These are phyloP conservation scores for Phataginus tetradactyla DNA, from an alignment of 2,797 vertebrate genomes.

Conservation along the genomic window DNA sequence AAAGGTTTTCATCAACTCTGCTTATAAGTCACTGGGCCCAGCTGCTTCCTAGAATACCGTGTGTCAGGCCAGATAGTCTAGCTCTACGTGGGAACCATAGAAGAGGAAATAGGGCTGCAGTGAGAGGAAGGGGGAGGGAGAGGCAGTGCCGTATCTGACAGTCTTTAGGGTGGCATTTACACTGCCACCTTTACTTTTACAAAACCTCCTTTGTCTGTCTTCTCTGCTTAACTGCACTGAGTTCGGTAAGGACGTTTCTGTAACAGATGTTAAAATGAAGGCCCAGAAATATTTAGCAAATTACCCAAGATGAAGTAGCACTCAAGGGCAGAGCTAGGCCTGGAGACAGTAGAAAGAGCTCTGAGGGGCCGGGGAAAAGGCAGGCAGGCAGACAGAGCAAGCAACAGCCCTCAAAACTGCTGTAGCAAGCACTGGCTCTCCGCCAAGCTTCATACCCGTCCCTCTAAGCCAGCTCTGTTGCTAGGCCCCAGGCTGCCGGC, in stretches of 20 bases:
- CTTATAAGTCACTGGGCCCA: background rate
- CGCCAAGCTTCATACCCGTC: background rate
- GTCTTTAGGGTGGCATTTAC: background rate
- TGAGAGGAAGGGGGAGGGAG: background rate
- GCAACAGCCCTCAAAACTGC: background rate
- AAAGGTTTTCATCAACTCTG: background rate
- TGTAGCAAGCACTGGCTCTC: background rate
- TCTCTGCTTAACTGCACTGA: background rate
- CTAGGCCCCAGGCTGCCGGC: slow-evolving; percentile 22
- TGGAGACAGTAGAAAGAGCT: background rate
- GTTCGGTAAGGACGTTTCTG: background rate
- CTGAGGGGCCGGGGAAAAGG: background rate
- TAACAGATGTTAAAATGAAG: slow-evolving; percentile 3
- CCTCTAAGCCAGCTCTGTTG: background rate
- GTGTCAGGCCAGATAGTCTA: background rate
- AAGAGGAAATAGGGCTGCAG: background rate
- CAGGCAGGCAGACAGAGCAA: background rate
- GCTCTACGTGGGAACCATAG: background rate
- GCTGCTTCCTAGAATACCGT: background rate
- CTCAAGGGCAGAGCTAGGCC: background rate
- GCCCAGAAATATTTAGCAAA: background rate
- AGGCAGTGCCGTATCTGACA: background rate
- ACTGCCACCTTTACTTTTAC: background rate
- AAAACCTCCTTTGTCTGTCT: background rate
- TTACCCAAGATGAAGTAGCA: background rate